Base-by-base conservation (phyloP, 2,888 invertebrate genomes). In the Dorcus hopei region DNA sequence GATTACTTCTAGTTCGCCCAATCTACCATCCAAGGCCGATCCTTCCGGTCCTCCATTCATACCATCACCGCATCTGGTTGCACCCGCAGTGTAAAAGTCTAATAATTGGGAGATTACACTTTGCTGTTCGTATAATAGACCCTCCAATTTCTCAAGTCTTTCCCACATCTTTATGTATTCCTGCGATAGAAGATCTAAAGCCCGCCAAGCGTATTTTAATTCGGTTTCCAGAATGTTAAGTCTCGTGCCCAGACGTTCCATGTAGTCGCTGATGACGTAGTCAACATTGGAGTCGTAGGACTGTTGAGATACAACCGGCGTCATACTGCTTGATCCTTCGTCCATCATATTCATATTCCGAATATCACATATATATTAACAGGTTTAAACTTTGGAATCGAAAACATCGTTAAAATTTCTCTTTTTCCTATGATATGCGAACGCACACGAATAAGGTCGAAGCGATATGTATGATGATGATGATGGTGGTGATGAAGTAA, bases 91-190 rank as follows among this genome's bases (percentile, higher is more conserved):
- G 75, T 90, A 90, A 78, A 90, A 88, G 74, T 90, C 89, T 73
- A 95, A 85, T 71, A 95, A 81, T 74, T 94, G 94, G 52, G 90
- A 87, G 70, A 95, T 93, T 45, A 95, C 93, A 68, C 91, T 90
- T 76, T 95, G 95, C 77, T 95, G 95, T 74, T 95, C 94, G 76
- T 89, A 87, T 3, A 95, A 84, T 61, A 95, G 83, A 19, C 90
- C 86, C 75, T 95, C 95, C 33, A 95, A 80, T 76, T 94, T 91
- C 73, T 95, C 95, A 60, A 95, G 80, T 47, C 94, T 83, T 72
- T 92, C 91, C 94, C 95, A 95, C 90, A 95, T 95, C 76, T 93
- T 91, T 53, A 94, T 91, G 72, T 95, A 95, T 75, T 95, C 95
- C 72, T 92, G 92, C 41, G 93, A 93, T 38, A 95, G 85, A 53